Conservation (phyloP, 1,140 invertebrate species). For the Drosophila tani region DNA sequence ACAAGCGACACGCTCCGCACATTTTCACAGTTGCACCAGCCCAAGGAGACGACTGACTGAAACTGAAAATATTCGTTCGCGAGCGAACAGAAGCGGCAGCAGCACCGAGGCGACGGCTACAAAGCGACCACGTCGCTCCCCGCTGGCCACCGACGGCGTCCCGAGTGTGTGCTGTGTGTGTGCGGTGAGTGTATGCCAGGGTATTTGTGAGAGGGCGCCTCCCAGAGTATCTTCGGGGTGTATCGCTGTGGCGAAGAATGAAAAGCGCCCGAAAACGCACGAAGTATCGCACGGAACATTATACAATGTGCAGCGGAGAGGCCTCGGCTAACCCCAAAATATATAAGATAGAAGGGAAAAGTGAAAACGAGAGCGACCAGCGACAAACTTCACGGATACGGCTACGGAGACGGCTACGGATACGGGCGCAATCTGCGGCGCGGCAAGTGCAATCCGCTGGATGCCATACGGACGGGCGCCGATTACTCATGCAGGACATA, state of each 20-base stretch:
- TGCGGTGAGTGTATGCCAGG: slow-evolving; percentile 17
- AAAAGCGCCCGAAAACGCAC: slow-evolving; percentile 49
- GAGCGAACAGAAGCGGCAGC: slow-evolving; percentile 38
- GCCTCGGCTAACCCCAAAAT: slow-evolving; percentile 63
- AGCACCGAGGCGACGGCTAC: slow-evolving; percentile 50
- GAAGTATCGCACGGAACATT: slow-evolving; percentile 55
- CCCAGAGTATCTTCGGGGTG: slow-evolving; percentile 50
- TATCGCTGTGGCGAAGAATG: slow-evolving; percentile 42
- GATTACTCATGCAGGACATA: slow-evolving; percentile 17
- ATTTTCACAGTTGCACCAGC: slow-evolving; percentile 82
- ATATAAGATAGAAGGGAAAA: slow-evolving; percentile 37
- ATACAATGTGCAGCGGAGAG: slow-evolving; percentile 73
- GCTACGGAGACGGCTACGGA: slow-evolving; percentile 7
- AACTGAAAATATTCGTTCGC: slow-evolving; percentile 48
- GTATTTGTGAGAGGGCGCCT: slow-evolving; percentile 51
- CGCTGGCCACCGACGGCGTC: slow-evolving; percentile 11
- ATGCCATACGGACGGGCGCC: slow-evolving; percentile 5
- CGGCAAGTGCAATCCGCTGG: slow-evolving; percentile 44
- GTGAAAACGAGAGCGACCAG: slow-evolving; percentile 45
- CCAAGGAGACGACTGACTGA: slow-evolving; percentile 83
- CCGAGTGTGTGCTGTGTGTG: slow-evolving; percentile 18
- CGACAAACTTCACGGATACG: slow-evolving; percentile 43
- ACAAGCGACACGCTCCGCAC: slow-evolving; percentile 64
- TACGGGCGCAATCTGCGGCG: slow-evolving; percentile 16
- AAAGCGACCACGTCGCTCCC: slow-evolving; percentile 60